Evolutionary conservation across 2,888 invertebrate species (phyloP).

Genomic region (Camptogramma bilineatum): DNA sequence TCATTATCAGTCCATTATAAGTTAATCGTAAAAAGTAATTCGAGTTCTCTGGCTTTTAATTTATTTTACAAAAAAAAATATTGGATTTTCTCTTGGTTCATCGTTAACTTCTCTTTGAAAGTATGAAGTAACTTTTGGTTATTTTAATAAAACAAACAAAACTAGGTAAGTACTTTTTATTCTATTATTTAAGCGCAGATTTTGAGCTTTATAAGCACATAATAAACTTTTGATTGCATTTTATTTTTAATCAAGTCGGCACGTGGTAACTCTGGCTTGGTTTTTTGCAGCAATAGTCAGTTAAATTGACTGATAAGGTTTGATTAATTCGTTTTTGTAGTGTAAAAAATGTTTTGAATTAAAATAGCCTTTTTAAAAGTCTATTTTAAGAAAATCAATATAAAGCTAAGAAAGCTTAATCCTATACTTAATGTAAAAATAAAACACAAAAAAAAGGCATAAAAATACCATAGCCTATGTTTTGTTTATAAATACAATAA

Average conservation of each 20-base stretch:
- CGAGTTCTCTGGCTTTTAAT: conserved; percentile 27
- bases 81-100: not conserved
- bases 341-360: conserved; percentile 10
- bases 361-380: not conserved
- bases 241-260: conserved; percentile 20
- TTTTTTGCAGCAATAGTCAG: conserved; percentile 16
- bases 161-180: conserved; percentile 19
- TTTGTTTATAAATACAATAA: no score
- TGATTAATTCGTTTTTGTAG: conserved; percentile 18
- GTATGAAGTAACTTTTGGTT: no score
- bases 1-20: conserved; percentile 29
- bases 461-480: no score
- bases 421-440: no score
- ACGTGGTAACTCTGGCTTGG: conserved; percentile 13
- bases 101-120: no score
- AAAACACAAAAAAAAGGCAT: no score
- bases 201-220: conserved; percentile 14
- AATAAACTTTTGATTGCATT: conserved; percentile 27
- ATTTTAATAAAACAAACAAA: conserved; percentile 6
- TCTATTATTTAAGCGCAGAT: conserved; percentile 26
- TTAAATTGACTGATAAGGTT: conserved; percentile 14
- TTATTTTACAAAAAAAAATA: conserved; percentile 32
- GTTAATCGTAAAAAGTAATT: not conserved
- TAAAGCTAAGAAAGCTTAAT: not conserved
- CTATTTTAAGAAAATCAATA: not conserved